Percentiles rank a stretch among this genome's conserved stretches.
Conservation (phyloP, 2,888 invertebrate genomes). For the Drosophila anceps region DNA sequence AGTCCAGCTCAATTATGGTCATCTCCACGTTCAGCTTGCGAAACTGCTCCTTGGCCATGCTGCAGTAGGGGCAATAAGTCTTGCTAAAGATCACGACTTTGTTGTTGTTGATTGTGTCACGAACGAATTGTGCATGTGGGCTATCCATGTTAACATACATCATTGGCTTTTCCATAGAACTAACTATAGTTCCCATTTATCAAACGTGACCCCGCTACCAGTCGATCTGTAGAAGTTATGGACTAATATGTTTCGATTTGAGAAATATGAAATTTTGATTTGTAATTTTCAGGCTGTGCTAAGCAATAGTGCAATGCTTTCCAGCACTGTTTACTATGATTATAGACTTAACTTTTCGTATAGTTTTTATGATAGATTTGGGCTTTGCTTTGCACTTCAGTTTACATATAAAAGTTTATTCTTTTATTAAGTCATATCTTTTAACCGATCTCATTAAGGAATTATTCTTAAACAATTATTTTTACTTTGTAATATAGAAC, state of each 20-base stretch:
- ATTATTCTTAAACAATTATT: too few relatives aligned
- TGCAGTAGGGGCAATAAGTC: conserved; percentile 95
- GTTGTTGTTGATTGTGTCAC: conserved; percentile 89
- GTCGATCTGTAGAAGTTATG: background rate
- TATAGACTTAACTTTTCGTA: background rate
- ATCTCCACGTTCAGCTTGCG: conserved; percentile 89
- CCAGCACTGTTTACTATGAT: conserved; percentile 24
- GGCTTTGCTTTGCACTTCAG: background rate
- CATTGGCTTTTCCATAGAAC: conserved; percentile 53
- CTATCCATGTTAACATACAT: conserved; percentile 75
- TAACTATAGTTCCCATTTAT: conserved; percentile 75
- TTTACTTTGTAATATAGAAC: too few relatives aligned
- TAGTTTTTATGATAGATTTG: background rate
- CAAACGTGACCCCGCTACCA: background rate
- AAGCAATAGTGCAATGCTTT: conserved; percentile 1
- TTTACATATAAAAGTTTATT: background rate
- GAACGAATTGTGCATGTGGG: conserved; percentile 85
- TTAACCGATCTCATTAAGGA: too few relatives aligned
- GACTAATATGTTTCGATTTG: conserved; percentile 10
- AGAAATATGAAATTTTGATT: conserved; percentile 4
- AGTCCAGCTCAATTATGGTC: conserved; percentile 92
- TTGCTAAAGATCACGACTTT: conserved; percentile 97
- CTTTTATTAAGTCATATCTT: too few relatives aligned
- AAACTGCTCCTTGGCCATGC: conserved; percentile 95
- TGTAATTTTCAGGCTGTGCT: background rate